Base-by-base conservation (phyloP, 2,888 invertebrate genomes). In the Tipula unca region DNA sequence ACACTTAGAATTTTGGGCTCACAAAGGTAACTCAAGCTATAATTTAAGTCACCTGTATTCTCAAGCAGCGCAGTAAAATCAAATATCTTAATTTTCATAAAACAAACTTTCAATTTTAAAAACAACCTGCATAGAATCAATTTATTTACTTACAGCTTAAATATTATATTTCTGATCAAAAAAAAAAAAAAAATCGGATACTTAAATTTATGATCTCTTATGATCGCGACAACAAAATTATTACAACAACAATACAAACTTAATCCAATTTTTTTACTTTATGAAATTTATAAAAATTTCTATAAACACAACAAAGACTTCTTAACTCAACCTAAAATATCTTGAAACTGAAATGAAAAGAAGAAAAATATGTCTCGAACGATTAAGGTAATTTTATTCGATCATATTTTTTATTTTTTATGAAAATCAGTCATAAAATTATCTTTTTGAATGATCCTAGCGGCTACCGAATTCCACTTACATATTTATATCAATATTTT, bases 381-480 rank as follows among this genome's bases (percentile, higher is more conserved):
- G 69, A 69, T 69, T 69, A 69, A 69, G 69, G 69, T 69, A 69
- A 69, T 69, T 69, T 69, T 69, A 69, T 69, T 69, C 69, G 69
- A 69, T 69, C 69, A 69, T 69, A 69, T 69, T 69, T 69, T 48
- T 48, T 32, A 3, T 54, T 54, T 69, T 69, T 69, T 69, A 69
- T 69, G 69, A 69, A 69, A 69, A 69, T 69, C 69, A 69, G 69
- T 69, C 69, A 69, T 69, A 69, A 69, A 69, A 69, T 69, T 69
- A 69, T 69, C 69, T 69, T 69, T 69, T 69, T 25, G 69, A 83
- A 85, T 85, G 85, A 42, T 85, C 85, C 85, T 85, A 85, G 85
- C 85, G 85, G 85, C 85, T 85, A 85, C 85, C 85, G 85, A 85
- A 85, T 85, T 85, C 85, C 85, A 85, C 85, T 85, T 83, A 35